Conservation (phyloP, 2,797 vertebrate genomes). For the Neoniphon sammara region DNA sequence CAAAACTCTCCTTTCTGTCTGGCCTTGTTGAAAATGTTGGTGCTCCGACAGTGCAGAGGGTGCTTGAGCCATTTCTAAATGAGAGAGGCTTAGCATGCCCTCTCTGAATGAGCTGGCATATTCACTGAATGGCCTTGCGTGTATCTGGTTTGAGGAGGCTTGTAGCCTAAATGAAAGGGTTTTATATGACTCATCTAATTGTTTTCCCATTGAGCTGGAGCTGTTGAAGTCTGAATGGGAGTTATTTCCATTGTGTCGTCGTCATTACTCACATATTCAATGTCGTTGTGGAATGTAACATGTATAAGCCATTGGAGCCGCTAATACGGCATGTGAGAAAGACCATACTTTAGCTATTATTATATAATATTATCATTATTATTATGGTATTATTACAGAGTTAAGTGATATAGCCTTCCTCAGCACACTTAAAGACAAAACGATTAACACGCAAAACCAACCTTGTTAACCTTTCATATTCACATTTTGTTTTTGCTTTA, state of each 20-base stretch:
- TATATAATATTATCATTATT: too few relatives aligned
- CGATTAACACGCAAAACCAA: too few relatives aligned
- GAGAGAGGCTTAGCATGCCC: conserved; percentile 41
- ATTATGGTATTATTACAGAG: too few relatives aligned
- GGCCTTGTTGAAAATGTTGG: conserved; percentile 23
- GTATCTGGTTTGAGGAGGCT: conserved; percentile 60
- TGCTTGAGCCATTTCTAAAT: conserved; percentile 55
- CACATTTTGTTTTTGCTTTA: too few relatives aligned
- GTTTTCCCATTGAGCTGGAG: conserved; percentile 48
- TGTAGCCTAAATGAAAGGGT: conserved; percentile 55
- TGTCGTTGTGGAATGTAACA: conserved; percentile 16
- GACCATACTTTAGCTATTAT: background rate
- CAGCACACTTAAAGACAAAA: too few relatives aligned
- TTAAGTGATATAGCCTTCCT: too few relatives aligned
- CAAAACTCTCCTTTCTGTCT: conserved; percentile 39
- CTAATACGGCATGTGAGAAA: background rate
- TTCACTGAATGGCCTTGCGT: conserved; percentile 49
- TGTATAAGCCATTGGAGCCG: background rate
- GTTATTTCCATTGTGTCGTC: conserved; percentile 30
- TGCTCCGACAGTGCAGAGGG: conserved; percentile 29
- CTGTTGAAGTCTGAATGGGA: conserved; percentile 42
- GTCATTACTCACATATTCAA: conserved; percentile 33
- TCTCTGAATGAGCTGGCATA: conserved; percentile 50
- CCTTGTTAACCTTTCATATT: too few relatives aligned
- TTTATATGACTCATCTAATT: conserved; percentile 66